phyloP scores from a whole-genome alignment of 1,140 invertebrate genomes.

The Tetramorium simillimum region DNA sequence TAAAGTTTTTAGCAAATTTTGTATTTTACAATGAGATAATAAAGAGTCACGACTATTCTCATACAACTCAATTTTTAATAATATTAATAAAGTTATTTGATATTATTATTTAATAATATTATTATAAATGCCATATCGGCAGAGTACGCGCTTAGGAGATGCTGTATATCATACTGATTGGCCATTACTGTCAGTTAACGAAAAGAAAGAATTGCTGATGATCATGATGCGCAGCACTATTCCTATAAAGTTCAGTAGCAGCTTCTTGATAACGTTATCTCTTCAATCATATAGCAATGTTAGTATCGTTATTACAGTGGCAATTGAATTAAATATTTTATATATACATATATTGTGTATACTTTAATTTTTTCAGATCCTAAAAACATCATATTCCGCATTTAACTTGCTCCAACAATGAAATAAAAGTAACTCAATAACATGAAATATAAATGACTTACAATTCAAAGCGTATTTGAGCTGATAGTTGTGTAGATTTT shows the following conservation, averaged over 20 bases:
- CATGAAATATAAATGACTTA: no score
- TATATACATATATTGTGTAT: neutral
- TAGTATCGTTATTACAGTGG: neutral
- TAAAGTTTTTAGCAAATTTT: neutral
- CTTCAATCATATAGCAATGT: conserved; percentile 34
- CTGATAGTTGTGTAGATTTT: no score
- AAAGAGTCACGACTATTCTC: no score
- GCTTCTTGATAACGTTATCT: conserved; percentile 43
- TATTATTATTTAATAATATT: neutral
- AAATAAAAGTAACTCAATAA: neutral
- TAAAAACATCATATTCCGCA: conserved; percentile 57
- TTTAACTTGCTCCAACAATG: conserved; percentile 56
- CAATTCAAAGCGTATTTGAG: no score
- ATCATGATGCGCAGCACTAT: conserved; percentile 47
- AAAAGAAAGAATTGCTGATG: conserved; percentile 18
- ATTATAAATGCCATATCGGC: neutral
- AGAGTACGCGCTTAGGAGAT: conserved; percentile 3
- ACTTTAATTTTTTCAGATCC: conserved; percentile 41
- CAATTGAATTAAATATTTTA: no score
- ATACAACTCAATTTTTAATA: no score
- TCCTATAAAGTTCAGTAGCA: conserved; percentile 51
- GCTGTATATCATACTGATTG: conserved; percentile 28
- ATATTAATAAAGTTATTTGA: neutral
- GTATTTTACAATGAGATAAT: neutral
- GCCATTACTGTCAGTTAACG: neutral